Evolutionary conservation across 2,888 invertebrate species (phyloP), one percentile per base, ranked within the genome.

Genomic region (Stegophylla sp.): DNA sequence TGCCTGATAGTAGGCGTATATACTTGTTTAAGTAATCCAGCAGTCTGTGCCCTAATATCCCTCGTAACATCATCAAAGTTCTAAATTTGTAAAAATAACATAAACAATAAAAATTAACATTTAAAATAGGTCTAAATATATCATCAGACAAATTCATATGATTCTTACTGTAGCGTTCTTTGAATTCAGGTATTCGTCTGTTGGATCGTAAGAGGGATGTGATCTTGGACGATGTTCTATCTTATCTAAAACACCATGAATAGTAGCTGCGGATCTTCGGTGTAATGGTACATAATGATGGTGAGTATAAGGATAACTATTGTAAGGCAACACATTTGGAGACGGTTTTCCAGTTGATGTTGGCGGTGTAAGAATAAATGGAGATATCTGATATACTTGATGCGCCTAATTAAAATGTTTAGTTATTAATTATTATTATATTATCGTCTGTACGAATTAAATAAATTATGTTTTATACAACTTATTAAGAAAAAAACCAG

Each of bases 31-130:
- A 94, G 88, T 77, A 94, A 89, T 81, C 92, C 89, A 84, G 92
- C 91, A 69, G 94, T 92, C 85, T 92, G 91, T 74, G 93, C 92
- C 84, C 94, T 91, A 86, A 95, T 94, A 85, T 91, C 90, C 86
- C 92, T 91, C 84, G 92, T 92, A 87, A 94, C 94, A 86, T 93
- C 93, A 86, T 93, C 92, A 88, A 94, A 95, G 84, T 90, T 90
- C 94, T 95, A 89, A 69, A 87, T 86, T 85, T 12, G 61, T 53
- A 26, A 81, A 63, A 67, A 43, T 43, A n/a, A 69, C 23, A 12
- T 64, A 20, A 1, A 20, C 26, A 34, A 56, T 56, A 56, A 56
- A 3, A n/a, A n/a, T 23, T n/a, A n/a, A n/a, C n/a, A n/a, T n/a
- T n/a, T n/a, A n/a, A n/a, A n/a, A n/a, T n/a, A n/a, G n/a, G n/a